Evolutionary conservation across 2,797 vertebrate species (phyloP), one percentile per base, ranked within the genome.

Genomic region (Arctocebus calabarensis): DNA sequence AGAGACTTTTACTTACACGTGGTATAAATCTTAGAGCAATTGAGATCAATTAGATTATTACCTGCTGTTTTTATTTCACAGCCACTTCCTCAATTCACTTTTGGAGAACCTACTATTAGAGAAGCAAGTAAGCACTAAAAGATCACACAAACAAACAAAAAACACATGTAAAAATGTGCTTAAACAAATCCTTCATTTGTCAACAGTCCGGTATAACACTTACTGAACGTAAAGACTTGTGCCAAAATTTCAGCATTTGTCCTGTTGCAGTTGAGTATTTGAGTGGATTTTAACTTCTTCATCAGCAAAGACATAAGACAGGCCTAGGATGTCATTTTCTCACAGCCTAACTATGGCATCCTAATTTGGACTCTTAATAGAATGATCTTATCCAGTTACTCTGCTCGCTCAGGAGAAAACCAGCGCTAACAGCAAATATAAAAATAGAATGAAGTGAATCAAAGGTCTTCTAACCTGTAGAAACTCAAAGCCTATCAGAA

Each of bases 281-380:
- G 19, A 89, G 16, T 88, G 23, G 7, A 89, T 82, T 88, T 96
- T 84, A 84, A 57, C 4, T 59, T 75, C 25, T 85, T 66, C 16
- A 25, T 55, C 89, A 73, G 7, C 32, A 84, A 94, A 83, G 5
- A 29, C 3, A 71, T 84, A 77, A 68, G 2, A 70, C 62, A 87
- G 59, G 84, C 32, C 40, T 40, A 40, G 40, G 61, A 17, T 22
- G 83, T 61, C 16, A 59, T 84, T 62, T 77, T 88, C 84, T 57
- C 34, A 73, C 2, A 73, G 11, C 13, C 85, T 68, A 62, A 82
- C 82, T 55, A 73, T 23, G 8, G 16, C 55, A 0, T 68, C 22
- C 9, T 57, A 57, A 57, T 55, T 78, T 83, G 32, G 3, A 2
- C 4, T 62, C 8, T 48, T 48, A 90, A 79, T 40, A 29, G 13